phyloP scores from a whole-genome alignment of 2,113 vertebrate genomes.

The Gymnogyps californianus region DNA sequence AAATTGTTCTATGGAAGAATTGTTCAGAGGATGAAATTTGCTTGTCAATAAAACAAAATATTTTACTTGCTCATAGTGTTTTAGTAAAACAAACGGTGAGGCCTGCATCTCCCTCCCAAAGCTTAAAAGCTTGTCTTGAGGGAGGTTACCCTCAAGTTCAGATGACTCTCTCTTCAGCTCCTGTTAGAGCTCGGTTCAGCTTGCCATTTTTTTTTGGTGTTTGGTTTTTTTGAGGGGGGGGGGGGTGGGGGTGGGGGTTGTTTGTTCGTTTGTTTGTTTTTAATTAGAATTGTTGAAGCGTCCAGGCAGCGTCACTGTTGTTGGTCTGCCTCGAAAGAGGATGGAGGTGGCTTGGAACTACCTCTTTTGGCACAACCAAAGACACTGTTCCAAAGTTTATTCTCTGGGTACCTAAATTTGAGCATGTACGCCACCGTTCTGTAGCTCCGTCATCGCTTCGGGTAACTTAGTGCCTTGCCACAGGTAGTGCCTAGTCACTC shows the following conservation, averaged over 20 bases:
- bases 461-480: not conserved
- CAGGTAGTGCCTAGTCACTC: too few species aligned
- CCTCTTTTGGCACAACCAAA: not conserved
- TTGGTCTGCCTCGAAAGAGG: not conserved
- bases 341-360: not conserved
- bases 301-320: not conserved
- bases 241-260: too few species aligned
- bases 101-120: not conserved
- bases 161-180: not conserved
- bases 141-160: not conserved
- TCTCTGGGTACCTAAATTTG: not conserved
- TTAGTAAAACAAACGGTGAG: not conserved
- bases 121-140: not conserved
- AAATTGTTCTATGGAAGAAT: not conserved
- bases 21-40: not conserved
- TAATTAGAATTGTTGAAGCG: not conserved
- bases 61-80: not conserved
- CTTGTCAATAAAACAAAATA: not conserved
- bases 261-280: too few species aligned
- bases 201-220: not conserved
- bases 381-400: not conserved
- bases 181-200: not conserved
- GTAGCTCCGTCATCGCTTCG: not conserved
- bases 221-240: too few species aligned
- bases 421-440: fast-evolving